Evolutionary conservation across 2,113 vertebrate genomes (phyloP), one percentile per base, ranked within the genome.

Genomic region (Oxyura jamaicensis): DNA sequence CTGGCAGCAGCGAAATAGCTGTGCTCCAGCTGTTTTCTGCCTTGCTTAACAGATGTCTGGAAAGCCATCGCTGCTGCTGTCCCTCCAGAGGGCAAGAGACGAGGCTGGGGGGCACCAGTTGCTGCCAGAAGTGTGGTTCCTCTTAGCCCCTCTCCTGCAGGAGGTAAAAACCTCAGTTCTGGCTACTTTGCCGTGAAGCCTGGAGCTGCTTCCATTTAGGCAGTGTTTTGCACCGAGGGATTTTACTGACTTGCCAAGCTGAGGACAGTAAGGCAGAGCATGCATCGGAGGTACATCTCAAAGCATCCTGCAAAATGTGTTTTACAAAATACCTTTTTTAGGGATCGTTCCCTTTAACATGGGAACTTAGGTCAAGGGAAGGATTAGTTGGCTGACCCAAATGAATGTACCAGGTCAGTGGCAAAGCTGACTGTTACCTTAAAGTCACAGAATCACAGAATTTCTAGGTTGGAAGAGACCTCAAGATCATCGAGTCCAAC

Each of bases 231-330:
- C 63, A 69, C 28, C 1, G 7, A 15, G 31, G 23, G 25, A 16
- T 53, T 90, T 69, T 41, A 53, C 8, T 58, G 84, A 3, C 6
- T 48, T 19, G 53, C 7, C 1, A 41, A 62, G 21, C 46, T 25
- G 39, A 48, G 44, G 26, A 33, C 5, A 10, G 10, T 6, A 16
- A 56, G 75, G 6, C 1, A 3, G 28, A 79, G 36, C 3, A 18
- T 0, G 1, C 8, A 53, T 55, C 46, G 10, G 15, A 11, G 0
- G 3, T 12, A 9, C 0, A 1, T 19, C 42, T 68, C 0, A 0
- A 11, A 79, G 60, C 12, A 6, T 13, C 88, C 59, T 44, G 52
- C 31, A 74, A 55, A 60, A 10, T 6, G 5, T 35, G 6, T 46
- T 15, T 20, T 9, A 9, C 1, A 50, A 50, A 23, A 50, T 50